Evolutionary conservation across 2,888 invertebrate species (phyloP), one percentile per base, ranked within the genome.

Genomic region (Piscicola geometra): DNA sequence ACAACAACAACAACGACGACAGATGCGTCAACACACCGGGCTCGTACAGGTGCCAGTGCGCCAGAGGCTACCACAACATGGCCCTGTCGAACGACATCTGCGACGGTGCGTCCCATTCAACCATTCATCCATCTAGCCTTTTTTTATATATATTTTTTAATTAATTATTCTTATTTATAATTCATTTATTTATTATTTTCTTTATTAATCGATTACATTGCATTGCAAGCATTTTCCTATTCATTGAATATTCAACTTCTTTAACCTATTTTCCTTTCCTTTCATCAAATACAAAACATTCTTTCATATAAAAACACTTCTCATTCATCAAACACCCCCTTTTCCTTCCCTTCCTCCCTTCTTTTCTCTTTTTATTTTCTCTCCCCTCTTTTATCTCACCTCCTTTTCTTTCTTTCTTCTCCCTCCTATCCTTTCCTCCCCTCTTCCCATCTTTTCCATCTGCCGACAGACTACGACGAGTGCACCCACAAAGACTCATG

Each of bases 11-110:
- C 41, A 41, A 41, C 41, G 15, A 5, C 15, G 15, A 5, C 9
- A 71, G 52, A 47, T 71, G 71, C 30, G 71, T 71, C 52, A 71
- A 71, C 71, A 47, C 47, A 25, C 15, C 21, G 36, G 71, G 71
- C 28, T 47, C 47, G 5, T 71, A 71, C 71, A 21, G 50, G 1
- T 71, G 71, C 52, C 41, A 30, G 18, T 71, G 71, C 47, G 50
- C 28, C 52, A 33, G 25, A 30, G 71, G 71, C 21, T 71, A 28
- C 71, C 28, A 50, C 30, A 41, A 71, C 28, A 41, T 47, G n/a
- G 28, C 21, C 71, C 12, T 50, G 30, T 18, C 47, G 18, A 21
- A 28, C 18, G 71, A 71, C 33, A 21, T 21, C 28, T 71, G 71
- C 50, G 71, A 47, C 21, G 71, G 71, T 71, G 28, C 18, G n/a